Evolutionary conservation across 2,888 invertebrate species (phyloP).

Genomic region (Vandiemenella viatica): DNA sequence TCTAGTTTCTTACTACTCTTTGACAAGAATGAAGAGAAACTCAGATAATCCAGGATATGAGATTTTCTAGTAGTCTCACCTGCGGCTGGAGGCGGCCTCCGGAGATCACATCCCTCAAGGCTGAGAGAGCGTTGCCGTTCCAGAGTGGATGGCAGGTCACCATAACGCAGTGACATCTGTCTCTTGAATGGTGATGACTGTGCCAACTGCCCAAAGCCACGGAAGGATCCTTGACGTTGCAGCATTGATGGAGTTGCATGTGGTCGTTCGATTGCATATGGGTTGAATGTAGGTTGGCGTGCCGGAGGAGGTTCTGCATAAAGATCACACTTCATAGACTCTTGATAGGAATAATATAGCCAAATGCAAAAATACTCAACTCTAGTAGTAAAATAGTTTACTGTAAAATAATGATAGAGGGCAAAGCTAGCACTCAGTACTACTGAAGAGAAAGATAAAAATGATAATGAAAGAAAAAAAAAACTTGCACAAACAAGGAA

Average conservation of each 20-base stretch:
- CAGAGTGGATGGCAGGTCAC: conserved; percentile 87
- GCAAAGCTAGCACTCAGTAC: too few species aligned
- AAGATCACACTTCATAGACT: background rate
- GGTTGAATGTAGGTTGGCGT: conserved; percentile 50
- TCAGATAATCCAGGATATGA: too few species aligned
- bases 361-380: too few species aligned
- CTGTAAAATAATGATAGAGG: too few species aligned
- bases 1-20: too few species aligned
- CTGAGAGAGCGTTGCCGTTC: conserved; percentile 49
- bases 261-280: conserved; percentile 87
- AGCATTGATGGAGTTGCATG: conserved; percentile 90
- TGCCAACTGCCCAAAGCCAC: conserved; percentile 70
- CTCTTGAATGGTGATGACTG: conserved; percentile 87
- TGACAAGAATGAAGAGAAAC: too few species aligned
- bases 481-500: too few species aligned
- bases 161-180: conserved; percentile 85
- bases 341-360: too few species aligned
- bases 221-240: conserved; percentile 87
- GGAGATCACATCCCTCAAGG: conserved; percentile 27
- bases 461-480: too few species aligned
- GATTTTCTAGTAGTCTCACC: too few species aligned
- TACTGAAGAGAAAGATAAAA: too few species aligned
- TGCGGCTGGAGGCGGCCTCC: conserved; percentile 27
- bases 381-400: too few species aligned
- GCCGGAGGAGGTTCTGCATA: conserved; percentile 30